Evolutionary conservation across 2,888 invertebrate species (phyloP), one percentile per base, ranked within the genome.

Genomic region (Dicranocentrus wangi): DNA sequence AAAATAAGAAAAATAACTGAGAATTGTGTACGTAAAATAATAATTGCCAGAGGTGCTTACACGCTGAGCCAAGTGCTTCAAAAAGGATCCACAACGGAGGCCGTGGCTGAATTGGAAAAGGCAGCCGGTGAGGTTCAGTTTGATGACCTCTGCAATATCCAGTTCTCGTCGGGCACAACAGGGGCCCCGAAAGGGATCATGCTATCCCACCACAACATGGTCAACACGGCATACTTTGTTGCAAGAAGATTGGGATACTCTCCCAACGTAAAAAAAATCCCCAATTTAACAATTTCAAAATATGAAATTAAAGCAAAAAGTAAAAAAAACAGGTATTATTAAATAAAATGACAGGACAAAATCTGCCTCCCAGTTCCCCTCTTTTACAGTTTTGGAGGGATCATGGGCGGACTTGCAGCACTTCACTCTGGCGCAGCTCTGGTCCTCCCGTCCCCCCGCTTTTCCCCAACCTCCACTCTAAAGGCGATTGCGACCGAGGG

Each of bases 331-430:
- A n/a, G n/a, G n/a, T n/a, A n/a, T n/a, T n/a, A n/a, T n/a, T n/a
- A n/a, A n/a, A n/a, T n/a, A n/a, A n/a, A n/a, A n/a, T n/a, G n/a
- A n/a, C 19, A 85, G 84, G 85, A 87, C 69, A 85, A 83, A 71
- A 39, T 86, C 10, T 87, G 87, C 27, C 39, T 87, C 10, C 65
- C 85, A 87, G 93, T 94, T 19, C 95, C 95, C 0, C 90, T 95
- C 25, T 96, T 95, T 88, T 96, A 97, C 88, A 94, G 93, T 42
- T 95, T 92, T 88, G 96, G 95, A 0, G 92, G 93, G 78, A 91
- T 93, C 0, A 89, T 92, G 58, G 92, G 92, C 0, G 89, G 92
- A 21, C 86, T 93, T 32, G 89, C 90, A 0, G 90, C 90, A 7
- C 87, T 94, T 25, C 90, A 92, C 28, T 90, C 91, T 87, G 93